A percentile compares a stretch with the other conserved stretches of the same genome.
Evolutionary conservation across 2,797 vertebrate species (phyloP).

Genomic region (Halcyon badia): DNA sequence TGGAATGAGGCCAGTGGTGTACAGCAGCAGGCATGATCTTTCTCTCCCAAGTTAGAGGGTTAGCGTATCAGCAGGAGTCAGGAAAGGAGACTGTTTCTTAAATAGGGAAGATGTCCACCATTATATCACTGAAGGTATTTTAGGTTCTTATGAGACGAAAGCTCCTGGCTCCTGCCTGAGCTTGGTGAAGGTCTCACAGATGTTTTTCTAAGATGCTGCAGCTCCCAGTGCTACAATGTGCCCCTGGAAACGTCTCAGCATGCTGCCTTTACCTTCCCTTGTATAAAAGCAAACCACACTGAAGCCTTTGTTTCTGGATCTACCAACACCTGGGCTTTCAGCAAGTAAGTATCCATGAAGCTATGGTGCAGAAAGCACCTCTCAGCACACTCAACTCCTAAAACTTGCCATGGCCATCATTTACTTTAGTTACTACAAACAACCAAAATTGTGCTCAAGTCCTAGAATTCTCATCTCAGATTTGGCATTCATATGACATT

Average conservation of each 20-base stretch:
- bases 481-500: fast-evolving
- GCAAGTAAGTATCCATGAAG: neutral
- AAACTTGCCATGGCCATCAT: neutral
- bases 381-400: neutral
- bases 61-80: neutral
- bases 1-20: neutral
- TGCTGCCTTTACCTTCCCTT: neutral
- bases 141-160: neutral
- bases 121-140: neutral
- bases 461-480: neutral
- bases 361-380: neutral
- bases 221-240: neutral
- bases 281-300: neutral
- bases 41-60: neutral
- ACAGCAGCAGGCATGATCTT: neutral
- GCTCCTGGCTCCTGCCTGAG: neutral
- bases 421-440: neutral
- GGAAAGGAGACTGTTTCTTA: neutral
- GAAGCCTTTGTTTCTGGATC: neutral
- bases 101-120: neutral
- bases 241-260: neutral
- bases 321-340: neutral
- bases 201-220: neutral
- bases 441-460: neutral
- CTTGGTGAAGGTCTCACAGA: neutral